Evolutionary conservation across 1,140 invertebrate genomes (phyloP).

Genomic region (Akabosia matsudoensis): DNA sequence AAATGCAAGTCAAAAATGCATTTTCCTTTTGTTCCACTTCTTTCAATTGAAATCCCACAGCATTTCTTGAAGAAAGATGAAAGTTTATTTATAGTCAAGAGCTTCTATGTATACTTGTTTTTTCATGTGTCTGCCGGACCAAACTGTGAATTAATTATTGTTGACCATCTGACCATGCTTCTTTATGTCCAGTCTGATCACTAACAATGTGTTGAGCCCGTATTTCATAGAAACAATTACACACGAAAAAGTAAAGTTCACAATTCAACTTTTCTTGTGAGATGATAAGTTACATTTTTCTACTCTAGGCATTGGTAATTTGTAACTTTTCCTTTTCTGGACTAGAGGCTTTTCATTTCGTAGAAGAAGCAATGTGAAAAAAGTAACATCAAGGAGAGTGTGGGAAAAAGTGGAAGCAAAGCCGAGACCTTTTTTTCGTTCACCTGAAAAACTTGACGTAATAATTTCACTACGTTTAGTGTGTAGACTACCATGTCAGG

Average conservation of each 20-base stretch:
- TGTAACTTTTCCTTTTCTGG: too few relatives aligned
- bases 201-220: background rate
- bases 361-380: constrained; percentile 33
- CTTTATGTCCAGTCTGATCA: background rate
- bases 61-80: too few relatives aligned
- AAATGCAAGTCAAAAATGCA: constrained; percentile 1
- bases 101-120: background rate
- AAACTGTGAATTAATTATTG: background rate
- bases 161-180: background rate
- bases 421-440: constrained; percentile 34
- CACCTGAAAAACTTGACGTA: background rate
- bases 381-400: constrained; percentile 41
- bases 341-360: too few relatives aligned
- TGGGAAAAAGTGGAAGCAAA: constrained; percentile 34
- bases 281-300: too few relatives aligned
- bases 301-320: too few relatives aligned
- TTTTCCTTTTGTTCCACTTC: background rate
- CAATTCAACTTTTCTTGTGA: too few relatives aligned
- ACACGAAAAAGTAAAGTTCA: too few relatives aligned
- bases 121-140: background rate
- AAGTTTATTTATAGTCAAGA: too few relatives aligned
- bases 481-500: too few relatives aligned
- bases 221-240: too few relatives aligned
- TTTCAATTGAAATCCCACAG: too few relatives aligned
- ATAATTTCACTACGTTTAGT: background rate